phyloP scores from a whole-genome alignment of 2,113 vertebrate genomes.

The Erythrocebus patas region DNA sequence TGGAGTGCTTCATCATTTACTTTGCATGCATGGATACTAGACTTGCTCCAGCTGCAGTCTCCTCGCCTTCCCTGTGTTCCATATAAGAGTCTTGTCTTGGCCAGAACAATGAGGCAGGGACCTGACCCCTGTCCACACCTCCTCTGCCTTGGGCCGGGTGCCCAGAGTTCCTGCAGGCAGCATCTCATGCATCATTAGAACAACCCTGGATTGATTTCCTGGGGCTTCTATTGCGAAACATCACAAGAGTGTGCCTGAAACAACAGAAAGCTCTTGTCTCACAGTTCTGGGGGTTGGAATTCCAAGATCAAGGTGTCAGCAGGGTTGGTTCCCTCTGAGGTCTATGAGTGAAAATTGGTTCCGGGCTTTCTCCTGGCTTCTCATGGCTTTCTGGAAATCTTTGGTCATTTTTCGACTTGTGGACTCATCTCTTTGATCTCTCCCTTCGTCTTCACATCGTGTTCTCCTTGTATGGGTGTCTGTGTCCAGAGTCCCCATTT shows the following conservation, averaged over 20 bases:
- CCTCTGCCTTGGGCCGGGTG: rapidly evolving
- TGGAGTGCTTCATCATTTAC: no score
- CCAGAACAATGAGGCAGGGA: no score
- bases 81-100: rapidly evolving
- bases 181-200: rapidly evolving
- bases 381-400: neutral
- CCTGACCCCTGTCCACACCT: no score
- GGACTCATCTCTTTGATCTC: neutral
- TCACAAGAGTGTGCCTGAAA: no score
- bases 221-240: no score
- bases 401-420: rapidly evolving
- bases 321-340: no score
- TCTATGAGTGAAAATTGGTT: rapidly evolving
- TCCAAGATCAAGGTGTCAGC: rapidly evolving
- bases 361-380: neutral
- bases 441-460: rapidly evolving
- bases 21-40: rapidly evolving
- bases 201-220: rapidly evolving
- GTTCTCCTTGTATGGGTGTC: no score
- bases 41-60: rapidly evolving
- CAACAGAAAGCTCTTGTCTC: neutral
- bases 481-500: neutral
- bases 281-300: neutral
- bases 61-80: neutral
- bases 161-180: rapidly evolving